Percentiles rank a stretch among this genome's conserved stretches.
Evolutionary conservation across 2,113 vertebrate genomes (phyloP).

Genomic region (Bolborhynchus lineola): DNA sequence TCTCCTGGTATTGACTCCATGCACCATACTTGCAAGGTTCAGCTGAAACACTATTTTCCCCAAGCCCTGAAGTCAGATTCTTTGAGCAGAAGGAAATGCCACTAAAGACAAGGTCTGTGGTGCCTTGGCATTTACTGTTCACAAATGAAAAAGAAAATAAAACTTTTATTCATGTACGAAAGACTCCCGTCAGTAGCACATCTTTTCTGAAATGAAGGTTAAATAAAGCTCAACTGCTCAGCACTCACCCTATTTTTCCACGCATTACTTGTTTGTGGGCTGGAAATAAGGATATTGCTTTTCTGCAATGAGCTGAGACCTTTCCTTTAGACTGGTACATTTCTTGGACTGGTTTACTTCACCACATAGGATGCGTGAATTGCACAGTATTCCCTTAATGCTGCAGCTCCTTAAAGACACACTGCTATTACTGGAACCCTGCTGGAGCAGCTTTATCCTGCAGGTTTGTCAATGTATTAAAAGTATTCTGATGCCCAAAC

Average conservation of each 20-base stretch:
- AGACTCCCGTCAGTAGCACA: background rate
- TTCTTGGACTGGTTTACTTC: background rate
- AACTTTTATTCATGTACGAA: background rate
- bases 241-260: background rate
- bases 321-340: background rate
- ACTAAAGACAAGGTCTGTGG: background rate
- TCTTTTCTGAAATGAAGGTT: background rate
- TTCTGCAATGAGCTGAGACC: background rate
- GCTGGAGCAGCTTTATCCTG: background rate
- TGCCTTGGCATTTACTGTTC: background rate
- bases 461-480: background rate
- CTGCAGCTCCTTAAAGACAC: background rate
- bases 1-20: background rate
- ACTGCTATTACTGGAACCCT: background rate
- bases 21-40: background rate
- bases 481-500: background rate
- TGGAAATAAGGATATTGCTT: background rate
- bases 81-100: background rate
- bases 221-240: background rate
- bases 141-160: background rate
- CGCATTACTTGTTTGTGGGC: rapidly evolving
- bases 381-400: background rate
- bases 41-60: background rate
- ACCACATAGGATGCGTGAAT: background rate
- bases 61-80: background rate